phyloP scores from a whole-genome alignment of 2,797 vertebrate species.

The Podargus strigoides region DNA sequence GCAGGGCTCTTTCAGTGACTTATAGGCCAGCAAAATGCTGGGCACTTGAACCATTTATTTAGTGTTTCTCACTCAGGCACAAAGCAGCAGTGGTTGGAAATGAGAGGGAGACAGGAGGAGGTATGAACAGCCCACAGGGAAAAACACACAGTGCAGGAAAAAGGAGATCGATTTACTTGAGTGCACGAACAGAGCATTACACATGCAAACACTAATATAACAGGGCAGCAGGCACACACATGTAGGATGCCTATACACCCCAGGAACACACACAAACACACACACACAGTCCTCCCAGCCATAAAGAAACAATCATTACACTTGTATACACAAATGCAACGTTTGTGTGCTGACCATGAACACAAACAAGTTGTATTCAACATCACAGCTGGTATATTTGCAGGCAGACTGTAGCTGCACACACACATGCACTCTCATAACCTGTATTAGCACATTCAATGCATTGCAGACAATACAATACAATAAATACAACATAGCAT shows the following conservation, averaged over 20 bases:
- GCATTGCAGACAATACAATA: neutral
- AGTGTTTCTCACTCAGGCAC: neutral
- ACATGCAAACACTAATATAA: neutral
- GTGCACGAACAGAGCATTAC: neutral
- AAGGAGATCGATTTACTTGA: neutral
- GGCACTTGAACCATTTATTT: neutral
- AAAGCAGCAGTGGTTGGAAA: neutral
- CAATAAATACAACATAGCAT: neutral
- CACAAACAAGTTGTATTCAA: neutral
- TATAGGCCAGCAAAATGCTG: neutral
- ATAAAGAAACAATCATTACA: neutral
- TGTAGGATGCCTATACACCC: neutral
- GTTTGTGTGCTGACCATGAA: neutral
- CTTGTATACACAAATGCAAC: neutral
- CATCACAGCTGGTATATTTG: neutral
- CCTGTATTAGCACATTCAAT: neutral
- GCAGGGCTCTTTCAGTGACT: neutral
- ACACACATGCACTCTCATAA: neutral
- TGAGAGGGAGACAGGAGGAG: fast-evolving
- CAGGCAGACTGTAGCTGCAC: neutral
- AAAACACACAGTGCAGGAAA: neutral
- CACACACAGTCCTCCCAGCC: neutral
- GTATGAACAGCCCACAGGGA: neutral
- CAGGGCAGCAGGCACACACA: neutral
- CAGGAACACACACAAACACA: neutral